A percentile compares a stretch with the other conserved stretches of the same genome.
Evolutionary conservation across 2,113 vertebrate genomes (phyloP).

Genomic region (Percina caprodes): DNA sequence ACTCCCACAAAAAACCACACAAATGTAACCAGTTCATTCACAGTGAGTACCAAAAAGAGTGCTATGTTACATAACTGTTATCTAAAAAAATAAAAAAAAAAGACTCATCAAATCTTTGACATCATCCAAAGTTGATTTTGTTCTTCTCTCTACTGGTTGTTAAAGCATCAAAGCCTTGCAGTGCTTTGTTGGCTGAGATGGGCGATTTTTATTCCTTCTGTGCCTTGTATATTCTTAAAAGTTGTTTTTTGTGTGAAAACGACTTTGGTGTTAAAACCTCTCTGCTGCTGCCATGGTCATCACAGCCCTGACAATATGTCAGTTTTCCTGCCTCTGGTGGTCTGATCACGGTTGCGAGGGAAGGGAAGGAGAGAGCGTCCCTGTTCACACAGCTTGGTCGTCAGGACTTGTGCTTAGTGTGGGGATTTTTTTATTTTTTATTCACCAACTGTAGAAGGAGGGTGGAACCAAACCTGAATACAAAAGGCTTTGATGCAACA

Average conservation of each 20-base stretch:
- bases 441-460: background rate
- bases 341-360: conserved; percentile 51
- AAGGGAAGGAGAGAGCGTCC: conserved; percentile 11
- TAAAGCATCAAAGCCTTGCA: conserved; percentile 32
- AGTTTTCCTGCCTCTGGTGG: conserved; percentile 45
- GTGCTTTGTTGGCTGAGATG: background rate
- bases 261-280: conserved; percentile 59
- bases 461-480: conserved; percentile 5
- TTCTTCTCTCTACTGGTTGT: conserved; percentile 31
- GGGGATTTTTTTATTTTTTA: background rate
- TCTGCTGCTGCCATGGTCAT: conserved; percentile 36
- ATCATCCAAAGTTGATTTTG: conserved; percentile 9
- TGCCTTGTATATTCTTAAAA: conserved; percentile 41
- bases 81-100: background rate
- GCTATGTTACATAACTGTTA: background rate
- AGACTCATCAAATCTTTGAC: conserved; percentile 18
- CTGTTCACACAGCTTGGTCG: conserved; percentile 20
- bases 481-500: conserved; percentile 3
- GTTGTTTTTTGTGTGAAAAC: conserved; percentile 41
- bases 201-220: conserved; percentile 15
- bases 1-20: conserved; percentile 60
- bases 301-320: conserved; percentile 40
- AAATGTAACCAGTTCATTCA: conserved; percentile 70
- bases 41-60: conserved; percentile 77
- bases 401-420: conserved; percentile 9